Base-by-base conservation (phyloP, 2,888 invertebrate species). In the Willowsia nigromaculata region DNA sequence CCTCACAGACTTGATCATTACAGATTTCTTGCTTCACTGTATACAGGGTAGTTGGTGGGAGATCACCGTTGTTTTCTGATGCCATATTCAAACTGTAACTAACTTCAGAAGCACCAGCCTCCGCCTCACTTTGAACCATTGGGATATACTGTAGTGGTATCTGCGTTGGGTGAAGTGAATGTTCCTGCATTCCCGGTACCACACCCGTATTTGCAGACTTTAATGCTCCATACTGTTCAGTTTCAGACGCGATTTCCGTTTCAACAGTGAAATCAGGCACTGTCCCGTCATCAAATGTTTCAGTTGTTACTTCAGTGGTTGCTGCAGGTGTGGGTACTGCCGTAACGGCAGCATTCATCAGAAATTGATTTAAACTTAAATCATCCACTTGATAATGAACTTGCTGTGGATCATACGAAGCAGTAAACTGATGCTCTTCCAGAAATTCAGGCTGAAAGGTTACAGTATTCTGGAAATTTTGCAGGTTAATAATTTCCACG, bases 371-470 rank as follows among this genome's bases (percentile, higher is more conserved):
- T 4, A 89, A 84, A 65, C 40, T 83, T 0, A 84, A 47, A 50
- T 85, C 89, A 18, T 89, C 89, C 1, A 89, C 15, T 7, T 89
- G 89, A 47, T 68, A 89, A 7, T 84, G 84, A 43, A 84, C 30
- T 50, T 89, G n/a, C n/a, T n/a, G 78, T 11, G 76, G 30, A n/a
- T 86, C 86, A 27, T 65, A 78, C n/a, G 80, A 25, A 40, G 53
- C 25, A 56, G 80, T 82, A 33, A 82, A 88, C 27, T 88, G 82
- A 47, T 82, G 88, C 22, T 83, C 88, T 22, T 84, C 84, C 7
- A 89, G 25, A 33, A 53, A 84, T n/a, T 89, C 84, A 33, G 89
- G 56, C 47, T 78, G 84, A 71, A 88, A 78, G 30, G 89, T 47
- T 15, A 78, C 80, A 22, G 80, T 15, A 9, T 76, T 88, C 30